Percentiles rank a stretch among this genome's conserved stretches.
Evolutionary conservation across 1,140 invertebrate species (phyloP).

Genomic region (Diorhabda sublineata): DNA sequence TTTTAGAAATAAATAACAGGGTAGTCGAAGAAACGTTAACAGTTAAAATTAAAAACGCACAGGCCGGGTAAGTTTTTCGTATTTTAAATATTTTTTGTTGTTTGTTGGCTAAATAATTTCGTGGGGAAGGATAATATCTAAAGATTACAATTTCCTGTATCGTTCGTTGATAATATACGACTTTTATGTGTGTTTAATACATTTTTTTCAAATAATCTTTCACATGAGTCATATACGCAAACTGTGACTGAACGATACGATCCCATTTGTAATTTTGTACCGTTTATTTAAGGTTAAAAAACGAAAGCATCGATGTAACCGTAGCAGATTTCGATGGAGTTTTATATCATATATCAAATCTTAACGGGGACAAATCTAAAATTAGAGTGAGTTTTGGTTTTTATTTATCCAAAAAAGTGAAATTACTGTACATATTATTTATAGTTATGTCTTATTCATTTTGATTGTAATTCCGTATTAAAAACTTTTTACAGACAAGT

Average conservation of each 20-base stretch:
- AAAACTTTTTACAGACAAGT: constrained; percentile 74
- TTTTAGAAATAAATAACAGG: constrained; percentile 97
- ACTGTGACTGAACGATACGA: background rate
- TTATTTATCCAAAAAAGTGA: no score
- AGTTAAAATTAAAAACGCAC: constrained; percentile 92
- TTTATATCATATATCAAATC: constrained; percentile 96
- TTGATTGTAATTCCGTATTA: background rate
- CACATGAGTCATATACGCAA: background rate
- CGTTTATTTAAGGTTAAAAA: constrained; percentile 75
- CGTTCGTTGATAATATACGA: background rate
- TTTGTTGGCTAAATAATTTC: constrained; percentile 8
- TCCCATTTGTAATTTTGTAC: background rate
- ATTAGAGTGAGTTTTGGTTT: constrained; percentile 67
- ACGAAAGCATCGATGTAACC: constrained; percentile 89
- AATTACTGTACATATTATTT: no score
- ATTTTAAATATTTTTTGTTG: background rate
- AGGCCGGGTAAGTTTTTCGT: constrained; percentile 76
- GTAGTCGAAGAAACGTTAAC: constrained; percentile 94
- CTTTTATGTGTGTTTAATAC: background rate
- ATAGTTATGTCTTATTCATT: background rate
- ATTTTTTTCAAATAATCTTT: background rate
- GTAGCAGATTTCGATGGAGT: constrained; percentile 99
- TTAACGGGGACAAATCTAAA: constrained; percentile 94
- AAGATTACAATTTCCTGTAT: constrained; percentile 17
- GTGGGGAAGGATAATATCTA: constrained; percentile 7